Conservation (phyloP, 2,888 invertebrate genomes). For the Crematogaster levior region DNA sequence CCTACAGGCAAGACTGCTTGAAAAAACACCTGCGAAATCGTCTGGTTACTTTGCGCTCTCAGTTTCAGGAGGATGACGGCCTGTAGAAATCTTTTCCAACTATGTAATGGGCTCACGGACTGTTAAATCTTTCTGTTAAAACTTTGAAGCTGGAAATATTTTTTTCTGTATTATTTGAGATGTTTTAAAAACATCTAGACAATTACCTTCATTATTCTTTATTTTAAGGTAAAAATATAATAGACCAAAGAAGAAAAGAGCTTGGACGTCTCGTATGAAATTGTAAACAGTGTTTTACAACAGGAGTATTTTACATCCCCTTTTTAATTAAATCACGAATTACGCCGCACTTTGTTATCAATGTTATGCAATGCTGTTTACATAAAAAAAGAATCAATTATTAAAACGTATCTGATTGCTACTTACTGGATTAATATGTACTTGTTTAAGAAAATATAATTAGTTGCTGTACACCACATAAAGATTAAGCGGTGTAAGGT, state of each 20-base stretch:
- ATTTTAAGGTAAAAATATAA: neutral
- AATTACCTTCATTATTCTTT: neutral
- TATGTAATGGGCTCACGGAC: constrained; percentile 14
- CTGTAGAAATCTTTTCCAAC: constrained; percentile 19
- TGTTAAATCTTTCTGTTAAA: constrained; percentile 21
- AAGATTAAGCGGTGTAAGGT: neutral
- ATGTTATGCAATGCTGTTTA: neutral
- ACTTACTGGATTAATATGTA: neutral
- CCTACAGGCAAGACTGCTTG: constrained; percentile 22
- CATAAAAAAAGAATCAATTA: neutral
- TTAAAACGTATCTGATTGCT: neutral
- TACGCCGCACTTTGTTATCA: neutral
- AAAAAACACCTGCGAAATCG: constrained; percentile 43
- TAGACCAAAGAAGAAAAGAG: neutral
- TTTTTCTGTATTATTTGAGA: neutral
- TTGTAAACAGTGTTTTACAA: neutral
- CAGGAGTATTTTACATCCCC: neutral
- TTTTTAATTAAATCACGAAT: neutral
- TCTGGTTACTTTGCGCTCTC: constrained; percentile 41
- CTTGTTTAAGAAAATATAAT: neutral
- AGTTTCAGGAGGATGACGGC: neutral
- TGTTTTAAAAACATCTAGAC: neutral
- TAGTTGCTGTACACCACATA: neutral
- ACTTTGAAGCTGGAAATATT: neutral
- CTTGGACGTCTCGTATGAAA: neutral